These are phyloP conservation scores for Lytechinus variegatus DNA, from an alignment of 35 echinoderm and acorn worm species.

Conservation along the genomic window DNA sequence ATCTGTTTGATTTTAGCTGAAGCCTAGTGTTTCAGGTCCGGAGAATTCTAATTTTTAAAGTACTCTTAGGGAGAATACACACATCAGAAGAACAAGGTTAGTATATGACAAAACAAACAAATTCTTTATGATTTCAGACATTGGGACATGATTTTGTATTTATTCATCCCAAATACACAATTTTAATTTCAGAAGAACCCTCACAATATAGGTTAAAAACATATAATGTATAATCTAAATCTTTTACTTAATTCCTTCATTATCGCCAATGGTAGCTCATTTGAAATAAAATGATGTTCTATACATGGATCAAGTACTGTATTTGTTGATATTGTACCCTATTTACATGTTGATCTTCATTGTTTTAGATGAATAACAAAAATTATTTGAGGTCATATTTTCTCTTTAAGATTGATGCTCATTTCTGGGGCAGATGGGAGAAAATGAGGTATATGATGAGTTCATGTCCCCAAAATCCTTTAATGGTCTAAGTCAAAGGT, in stretches of 20 bases:
- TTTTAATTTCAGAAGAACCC: no score
- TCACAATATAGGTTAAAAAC: not conserved
- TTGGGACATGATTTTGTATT: no score
- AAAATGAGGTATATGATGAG: slow-evolving; percentile 3
- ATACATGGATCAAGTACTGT: no score
- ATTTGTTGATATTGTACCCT: no score
- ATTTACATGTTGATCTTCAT: no score
- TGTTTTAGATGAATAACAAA: not conserved
- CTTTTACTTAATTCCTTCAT: not conserved
- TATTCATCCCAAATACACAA: no score
- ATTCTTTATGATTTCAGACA: not conserved
- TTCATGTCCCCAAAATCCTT: not conserved
- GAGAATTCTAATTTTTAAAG: not conserved
- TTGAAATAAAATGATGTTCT: not conserved
- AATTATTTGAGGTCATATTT: not conserved
- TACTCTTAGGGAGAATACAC: not conserved
- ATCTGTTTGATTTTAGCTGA: not conserved
- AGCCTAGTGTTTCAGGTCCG: not conserved
- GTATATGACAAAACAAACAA: not conserved
- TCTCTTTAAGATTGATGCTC: not conserved
- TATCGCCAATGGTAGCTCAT: no score
- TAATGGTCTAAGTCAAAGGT: not conserved
- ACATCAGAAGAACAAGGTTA: not conserved
- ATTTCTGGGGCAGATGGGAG: not conserved
- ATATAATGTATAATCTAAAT: not conserved